Conservation (phyloP, 2,888 invertebrate genomes). For the Parnassius apollo region DNA sequence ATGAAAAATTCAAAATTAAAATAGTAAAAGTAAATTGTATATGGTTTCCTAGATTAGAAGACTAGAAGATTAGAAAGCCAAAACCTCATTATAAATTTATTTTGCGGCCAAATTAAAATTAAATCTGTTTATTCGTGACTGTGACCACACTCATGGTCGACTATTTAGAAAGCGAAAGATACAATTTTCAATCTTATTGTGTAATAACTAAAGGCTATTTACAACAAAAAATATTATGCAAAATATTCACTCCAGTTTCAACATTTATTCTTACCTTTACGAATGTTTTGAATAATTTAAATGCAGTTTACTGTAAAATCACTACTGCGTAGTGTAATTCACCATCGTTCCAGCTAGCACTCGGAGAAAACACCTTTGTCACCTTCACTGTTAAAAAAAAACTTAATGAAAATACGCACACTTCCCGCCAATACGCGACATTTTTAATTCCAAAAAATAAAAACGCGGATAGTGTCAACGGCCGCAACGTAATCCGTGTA, state of each 20-base stretch:
- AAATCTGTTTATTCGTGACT: constrained; percentile 59
- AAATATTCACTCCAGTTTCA: constrained; percentile 34
- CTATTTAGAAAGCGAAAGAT: constrained; percentile 74
- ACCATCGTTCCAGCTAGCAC: constrained; percentile 72
- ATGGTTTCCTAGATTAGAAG: constrained; percentile 32
- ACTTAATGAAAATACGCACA: constrained; percentile 52
- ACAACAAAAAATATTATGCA: constrained; percentile 45
- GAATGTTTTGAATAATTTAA: constrained; percentile 49
- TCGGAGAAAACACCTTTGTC: constrained; percentile 60
- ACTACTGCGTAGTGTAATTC: constrained; percentile 70
- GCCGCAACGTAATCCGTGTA: constrained; percentile 68
- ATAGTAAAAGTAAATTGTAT: constrained; percentile 2
- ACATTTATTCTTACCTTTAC: constrained; percentile 54
- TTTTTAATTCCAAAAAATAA: constrained; percentile 45
- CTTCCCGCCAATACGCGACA: constrained; percentile 64
- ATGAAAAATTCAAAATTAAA: background rate
- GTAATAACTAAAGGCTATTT: constrained; percentile 49
- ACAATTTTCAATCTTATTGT: constrained; percentile 57
- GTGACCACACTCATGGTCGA: constrained; percentile 73
- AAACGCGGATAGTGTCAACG: constrained; percentile 68
- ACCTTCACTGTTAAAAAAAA: constrained; percentile 63
- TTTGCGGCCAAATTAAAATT: constrained; percentile 53
- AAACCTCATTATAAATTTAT: constrained; percentile 45
- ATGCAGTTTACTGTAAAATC: constrained; percentile 51
- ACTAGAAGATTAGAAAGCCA: constrained; percentile 25